Base-by-base conservation (phyloP, 2,797 vertebrate species). In the Eupleurogrammus muticus region DNA sequence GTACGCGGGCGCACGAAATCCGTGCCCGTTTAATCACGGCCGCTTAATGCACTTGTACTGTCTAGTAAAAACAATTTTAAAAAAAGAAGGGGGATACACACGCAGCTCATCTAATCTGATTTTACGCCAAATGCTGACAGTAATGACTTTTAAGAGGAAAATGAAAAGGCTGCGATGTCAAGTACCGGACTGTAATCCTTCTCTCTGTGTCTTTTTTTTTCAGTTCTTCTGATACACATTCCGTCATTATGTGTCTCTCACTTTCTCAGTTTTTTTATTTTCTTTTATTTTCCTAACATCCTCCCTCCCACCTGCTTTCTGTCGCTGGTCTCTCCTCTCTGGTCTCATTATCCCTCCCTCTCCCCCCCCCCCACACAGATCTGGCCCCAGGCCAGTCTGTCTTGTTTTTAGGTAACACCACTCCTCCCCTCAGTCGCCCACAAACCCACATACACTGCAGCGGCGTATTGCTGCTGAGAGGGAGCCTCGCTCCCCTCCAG, bases 331-430 rank as follows among this genome's bases (percentile, higher is more conserved):
- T 44, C 40, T 17, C 16, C 16, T 5, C 14, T 42, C 40, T 17
- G 5, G 16, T 14, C 14, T 17, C 66, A 70, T 49, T 53, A 53
- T 65, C 65, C 42, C 34, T 59, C 49, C 55, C 66, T 60, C 66
- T 67, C 9, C 46, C 54, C 67, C 34, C 56, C 49, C 55, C 66
- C 58, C 66, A 65, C 9, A 40, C 54, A 65, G 55, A 51, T 77
- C 79, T 83, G 52, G 78, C 77, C 69, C 19, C 55, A 38, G 23
- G 71, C 61, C 77, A 69, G 69, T 73, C 72, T 61, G 68, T 84
- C 78, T 80, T 74, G 79, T 75, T 87, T 87, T 85, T 63, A 75
- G 79, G 70, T 77, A 80, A 58, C 79, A 59, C 55, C 67, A 44
- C 75, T 78, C 67, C 36, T 62, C 21, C 73, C 70, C 46, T 55